These are phyloP conservation scores for Borostomias antarcticus DNA, from an alignment of 2,797 vertebrate genomes.

Conservation along the genomic window DNA sequence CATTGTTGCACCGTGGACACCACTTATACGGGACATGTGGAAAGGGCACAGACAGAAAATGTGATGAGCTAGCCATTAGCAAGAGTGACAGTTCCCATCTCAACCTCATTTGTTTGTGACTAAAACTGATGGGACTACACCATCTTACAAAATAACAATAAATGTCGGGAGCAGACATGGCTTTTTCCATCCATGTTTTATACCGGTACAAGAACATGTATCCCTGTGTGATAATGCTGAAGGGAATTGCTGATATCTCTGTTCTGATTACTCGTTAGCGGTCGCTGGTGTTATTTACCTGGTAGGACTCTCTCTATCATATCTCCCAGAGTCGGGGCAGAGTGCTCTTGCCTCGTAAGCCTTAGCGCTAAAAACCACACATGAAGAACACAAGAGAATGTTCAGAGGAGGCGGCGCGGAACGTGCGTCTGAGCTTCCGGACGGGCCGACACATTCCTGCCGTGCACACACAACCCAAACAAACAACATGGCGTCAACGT, in stretches of 20 bases:
- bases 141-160: slow-evolving; percentile 36
- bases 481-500: background rate
- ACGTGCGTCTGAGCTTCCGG: slow-evolving; percentile 52
- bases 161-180: slow-evolving; percentile 33
- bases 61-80: slow-evolving; percentile 27
- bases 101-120: slow-evolving; percentile 1
- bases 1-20: slow-evolving; percentile 39
- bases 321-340: slow-evolving; percentile 95
- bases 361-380: slow-evolving; percentile 89
- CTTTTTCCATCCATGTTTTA: slow-evolving; percentile 31
- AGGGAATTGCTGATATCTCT: slow-evolving; percentile 22
- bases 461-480: slow-evolving; percentile 1
- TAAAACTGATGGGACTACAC: background rate
- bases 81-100: slow-evolving; percentile 22
- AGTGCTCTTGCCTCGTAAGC: slow-evolving; percentile 96
- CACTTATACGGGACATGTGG: slow-evolving; percentile 32
- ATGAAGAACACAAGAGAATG: slow-evolving; percentile 68
- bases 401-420: slow-evolving; percentile 45
- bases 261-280: slow-evolving; percentile 34
- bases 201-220: slow-evolving; percentile 2
- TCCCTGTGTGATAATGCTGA: slow-evolving; percentile 42
- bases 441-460: slow-evolving; percentile 35
- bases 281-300: slow-evolving; percentile 83
- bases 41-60: slow-evolving; percentile 37
- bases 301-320: slow-evolving; percentile 92